Evolutionary conservation across 2,888 invertebrate species (phyloP).

Genomic region (Octonoba sinensis): DNA sequence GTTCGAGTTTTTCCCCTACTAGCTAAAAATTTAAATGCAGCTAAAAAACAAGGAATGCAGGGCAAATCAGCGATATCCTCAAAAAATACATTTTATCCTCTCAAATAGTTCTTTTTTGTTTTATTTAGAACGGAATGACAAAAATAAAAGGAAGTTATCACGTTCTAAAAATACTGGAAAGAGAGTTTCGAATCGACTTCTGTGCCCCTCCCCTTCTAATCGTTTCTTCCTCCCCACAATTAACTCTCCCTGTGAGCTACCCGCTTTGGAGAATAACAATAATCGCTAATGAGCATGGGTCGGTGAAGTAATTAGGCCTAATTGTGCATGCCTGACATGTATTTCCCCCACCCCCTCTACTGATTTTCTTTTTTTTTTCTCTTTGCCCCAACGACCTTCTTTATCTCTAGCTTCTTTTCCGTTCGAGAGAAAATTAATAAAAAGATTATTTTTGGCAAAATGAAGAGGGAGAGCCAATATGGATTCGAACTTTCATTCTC

Average conservation of each 20-base stretch:
- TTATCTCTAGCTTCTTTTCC: slow-evolving; percentile 10
- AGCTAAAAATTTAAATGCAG: no score
- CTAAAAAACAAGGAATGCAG: no score
- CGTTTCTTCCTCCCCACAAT: slow-evolving; percentile 57
- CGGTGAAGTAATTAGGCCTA: slow-evolving; percentile 62
- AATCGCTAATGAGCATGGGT: slow-evolving; percentile 63
- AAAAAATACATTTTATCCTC: no score
- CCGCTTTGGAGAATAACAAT: slow-evolving; percentile 59
- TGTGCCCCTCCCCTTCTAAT: slow-evolving; percentile 24
- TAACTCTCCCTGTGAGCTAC: slow-evolving; percentile 55
- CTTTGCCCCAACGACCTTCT: slow-evolving; percentile 7
- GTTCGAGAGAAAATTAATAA: slow-evolving; percentile 15
- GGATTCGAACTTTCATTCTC: slow-evolving; percentile 13
- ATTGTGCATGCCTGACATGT: slow-evolving; percentile 64
- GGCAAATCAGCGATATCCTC: no score
- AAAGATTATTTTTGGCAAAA: slow-evolving; percentile 48
- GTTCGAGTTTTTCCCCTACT: no score
- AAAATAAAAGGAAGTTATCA: slow-evolving; percentile 50
- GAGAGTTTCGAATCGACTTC: slow-evolving; percentile 46
- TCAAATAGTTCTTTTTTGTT: no score
- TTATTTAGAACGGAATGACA: background rate
- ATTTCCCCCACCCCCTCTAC: slow-evolving; percentile 16
- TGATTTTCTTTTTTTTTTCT: slow-evolving; percentile 26
- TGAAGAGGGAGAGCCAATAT: slow-evolving; percentile 52
- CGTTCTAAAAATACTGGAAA: slow-evolving; percentile 47